Base-by-base conservation (phyloP, 2,888 invertebrate genomes). In the Acleris sparsana region DNA sequence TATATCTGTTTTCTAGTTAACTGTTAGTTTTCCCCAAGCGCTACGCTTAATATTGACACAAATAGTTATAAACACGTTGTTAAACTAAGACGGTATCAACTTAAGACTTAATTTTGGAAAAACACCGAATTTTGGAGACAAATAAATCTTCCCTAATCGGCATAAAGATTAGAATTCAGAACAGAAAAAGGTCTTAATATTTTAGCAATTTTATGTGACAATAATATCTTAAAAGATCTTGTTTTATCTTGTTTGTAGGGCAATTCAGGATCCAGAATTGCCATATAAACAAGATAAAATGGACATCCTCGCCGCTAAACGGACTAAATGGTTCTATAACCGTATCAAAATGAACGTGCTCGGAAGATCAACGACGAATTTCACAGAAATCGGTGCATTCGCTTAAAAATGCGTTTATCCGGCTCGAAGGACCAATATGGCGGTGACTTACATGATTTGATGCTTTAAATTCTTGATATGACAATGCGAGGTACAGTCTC, bases 401-500 rank as follows among this genome's bases (percentile, higher is more conserved):
- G 29, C 46, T 46, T 33, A 64, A 59, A 59, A 58, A 53, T 63
- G 33, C 63, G 53, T 22, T 62, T 53, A 58, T 64, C 53, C 48
- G 48, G 48, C 48, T 49, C 48, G 22, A 59, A 59, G 49, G 53
- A 60, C 53, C 53, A 17, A 53, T 49, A 56, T 18, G 7, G 39
- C 13, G n/a, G 17, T 7, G n/a, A 55, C 55, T 62, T 53, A 53
- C 53, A 61, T 61, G 61, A 61, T 61, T 61, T 61, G 61, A 46
- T 53, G 46, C 53, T 61, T 61, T 53, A 46, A 53, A 61, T 53
- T 61, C 61, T 61, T 46, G 29, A 46, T 4, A 61, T 53, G 39
- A 61, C 17, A n/a, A n/a, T 4, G 7, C 17, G 7, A 3, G 18
- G 29, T 33, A 29, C 44, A 44, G 52, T 46, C 61, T 7, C n/a